Evolutionary conservation across 2,113 vertebrate genomes (phyloP), one percentile per base, ranked within the genome.

Genomic region (Camelus bactrianus): DNA sequence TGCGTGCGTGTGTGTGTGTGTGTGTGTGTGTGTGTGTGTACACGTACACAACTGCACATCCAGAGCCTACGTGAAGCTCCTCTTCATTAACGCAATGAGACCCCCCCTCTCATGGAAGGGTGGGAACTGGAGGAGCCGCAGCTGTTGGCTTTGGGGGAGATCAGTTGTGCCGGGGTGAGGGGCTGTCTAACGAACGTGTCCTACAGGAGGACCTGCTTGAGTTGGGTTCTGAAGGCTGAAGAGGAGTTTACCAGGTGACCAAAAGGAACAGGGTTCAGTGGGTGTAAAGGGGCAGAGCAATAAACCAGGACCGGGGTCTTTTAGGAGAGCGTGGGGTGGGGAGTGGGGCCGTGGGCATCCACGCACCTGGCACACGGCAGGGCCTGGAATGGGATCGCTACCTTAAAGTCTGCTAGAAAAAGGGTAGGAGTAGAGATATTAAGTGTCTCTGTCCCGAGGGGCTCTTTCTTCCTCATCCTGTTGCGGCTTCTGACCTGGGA

Each of bases 331-430:
- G 2, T 0, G 10, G 10, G 42, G 81, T 6, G 17, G 42, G 12
- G 35, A 8, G 3, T 15, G 15, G 1, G 10, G 60, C 15, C 2
- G 0, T 0, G 46, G 48, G 15, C 0, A 12, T 73, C 56, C 38
- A 28, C 10, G 6, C 2, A 1, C 12, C 6, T 1, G 19, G 56
- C 24, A 9, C 14, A 14, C 0, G 1, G 64, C 42, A 46, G 54
- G 32, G 12, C 30, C 56, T 4, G 10, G 52, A 17, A 0, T 6
- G 50, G 14, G n/a, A 24, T 28, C 1, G 10, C 13, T 30, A 1
- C 26, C 52, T 65, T n/a, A 17, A 5, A 42, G 28, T 22, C 60
- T 85, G 22, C 65, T 35, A 35, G 73, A 24, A 58, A 83, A 20
- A 14, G 5, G 28, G 42, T 6, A 2, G 42, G 38, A 7, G 20